Percentiles rank a stretch among this genome's conserved stretches.
Conservation (phyloP, 2,888 invertebrate species). For the Campopleginae sp. region DNA sequence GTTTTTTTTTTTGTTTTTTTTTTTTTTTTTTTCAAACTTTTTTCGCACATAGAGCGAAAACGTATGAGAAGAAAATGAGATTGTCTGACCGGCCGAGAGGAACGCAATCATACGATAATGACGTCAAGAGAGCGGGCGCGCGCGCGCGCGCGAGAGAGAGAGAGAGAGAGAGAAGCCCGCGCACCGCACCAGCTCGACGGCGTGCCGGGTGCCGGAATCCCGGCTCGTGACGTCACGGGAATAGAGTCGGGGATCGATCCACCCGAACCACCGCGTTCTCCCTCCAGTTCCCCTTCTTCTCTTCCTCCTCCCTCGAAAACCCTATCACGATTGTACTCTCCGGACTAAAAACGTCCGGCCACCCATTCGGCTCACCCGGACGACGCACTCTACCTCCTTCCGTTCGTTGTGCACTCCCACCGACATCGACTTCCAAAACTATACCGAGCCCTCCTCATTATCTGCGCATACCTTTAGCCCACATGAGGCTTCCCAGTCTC, state of each 20-base stretch:
- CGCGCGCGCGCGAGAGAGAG: constrained; percentile 26
- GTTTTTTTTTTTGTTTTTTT: no score
- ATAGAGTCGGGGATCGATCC: constrained; percentile 82
- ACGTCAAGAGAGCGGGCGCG: constrained; percentile 7
- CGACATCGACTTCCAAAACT: constrained; percentile 41
- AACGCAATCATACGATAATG: background rate
- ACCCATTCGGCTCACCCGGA: constrained; percentile 67
- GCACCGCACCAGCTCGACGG: constrained; percentile 71
- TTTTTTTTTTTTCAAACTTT: background rate
- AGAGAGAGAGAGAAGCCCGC: constrained; percentile 39
- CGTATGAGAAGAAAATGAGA: background rate
- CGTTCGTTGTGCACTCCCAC: constrained; percentile 16
- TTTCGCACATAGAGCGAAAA: background rate
- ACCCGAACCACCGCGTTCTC: constrained; percentile 75
- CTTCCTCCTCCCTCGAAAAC: constrained; percentile 65
- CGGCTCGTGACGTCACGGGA: constrained; percentile 82
- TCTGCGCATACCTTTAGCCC: background rate
- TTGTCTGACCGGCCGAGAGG: background rate
- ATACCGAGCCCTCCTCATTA: background rate
- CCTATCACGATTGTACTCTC: constrained; percentile 74
- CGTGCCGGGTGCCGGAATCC: constrained; percentile 75
- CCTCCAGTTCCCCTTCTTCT: constrained; percentile 54
- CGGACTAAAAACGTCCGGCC: constrained; percentile 80
- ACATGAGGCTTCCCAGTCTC: background rate
- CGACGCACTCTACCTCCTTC: constrained; percentile 39